Evolutionary conservation across 2,888 invertebrate species (phyloP), one percentile per base, ranked within the genome.

Genomic region (Eustalomyia histrio): DNA sequence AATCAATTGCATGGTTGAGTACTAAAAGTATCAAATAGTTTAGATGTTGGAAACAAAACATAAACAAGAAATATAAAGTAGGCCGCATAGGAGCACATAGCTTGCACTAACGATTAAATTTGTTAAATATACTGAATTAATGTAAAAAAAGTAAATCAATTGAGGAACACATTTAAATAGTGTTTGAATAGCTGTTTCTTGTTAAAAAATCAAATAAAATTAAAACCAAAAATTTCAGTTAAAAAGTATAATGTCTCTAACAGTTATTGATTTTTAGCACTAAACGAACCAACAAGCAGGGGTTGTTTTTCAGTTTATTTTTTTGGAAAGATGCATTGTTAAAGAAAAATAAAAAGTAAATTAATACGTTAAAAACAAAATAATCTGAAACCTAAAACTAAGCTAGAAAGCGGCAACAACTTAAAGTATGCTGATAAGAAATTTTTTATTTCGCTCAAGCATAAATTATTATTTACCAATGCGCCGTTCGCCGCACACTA

Each of bases 401-500:
- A n/a, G n/a, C n/a, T n/a, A n/a, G n/a, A n/a, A 29, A 29, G 29
- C 29, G 29, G 43, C 52, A 73, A 18, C 64, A 83, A 84, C 84
- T 74, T 78, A 83, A 83, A 86, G 69, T 85, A 87, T 87, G 87
- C 84, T 87, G 81, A 86, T 87, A 79, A 85, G 87, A 83, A 87
- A 87, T 79, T 86, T 87, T 83, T 83, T 87, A 83, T 87, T 87
- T 78, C 87, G 86, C 74, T 86, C 86, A 76, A 87, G 85, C 80
- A 86, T 84, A 74, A 83, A 78, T 35, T 68, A 83, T 24, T 81
- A 85, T 74, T 84, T 87, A 82, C 86, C 85, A 35, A 85, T 83
- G 79, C 85, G 81, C 12, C 81, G 86, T 83, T 87, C 87, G 73
- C 85, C 87, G 61, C 85, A 85, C 75, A 85, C 85, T 72, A 85